Evolutionary conservation across 2,113 vertebrate genomes (phyloP), one percentile per base, ranked within the genome.

Genomic region (Elephantulus edwardii): DNA sequence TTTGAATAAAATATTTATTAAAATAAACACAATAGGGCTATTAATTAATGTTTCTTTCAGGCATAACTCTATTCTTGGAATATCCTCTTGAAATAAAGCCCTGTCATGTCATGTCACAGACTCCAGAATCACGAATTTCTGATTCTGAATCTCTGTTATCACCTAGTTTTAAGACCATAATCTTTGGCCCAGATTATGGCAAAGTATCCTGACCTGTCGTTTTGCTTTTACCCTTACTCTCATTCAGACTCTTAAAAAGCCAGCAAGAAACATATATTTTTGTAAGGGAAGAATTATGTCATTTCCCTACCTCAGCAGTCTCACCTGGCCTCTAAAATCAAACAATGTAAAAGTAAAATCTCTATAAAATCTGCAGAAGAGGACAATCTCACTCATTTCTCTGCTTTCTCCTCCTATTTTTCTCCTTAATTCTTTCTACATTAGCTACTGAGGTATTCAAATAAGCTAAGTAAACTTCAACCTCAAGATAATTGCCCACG

Each of bases 11-110:
- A 78, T 62, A 85, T 38, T 33, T 13, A 64, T 64, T n/a, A 17
- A 16, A 64, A 58, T 28, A 30, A 60, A 60, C 58, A 60, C 8
- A 60, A 6, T 7, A 74, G 19, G 1, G 13, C 13, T 85, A 24
- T 72, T 83, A 30, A 56, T 68, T 66, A 80, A 38, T 60, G 58
- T 81, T 26, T 87, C n/a, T 74, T 91, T 89, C 35, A 91, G 86
- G 75, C 79, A 79, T 62, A 89, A 64, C 9, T 81, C 52, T 92
- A 33, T 89, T 83, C 17, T 62, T 79, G 16, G 11, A 83, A 8
- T 33, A 52, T 11, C 30, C 35, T 56, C 22, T 80, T 76, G 30
- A 89, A 89, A 79, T 20, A 83, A 11, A 17, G 50, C 20, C 58
- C 78, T 64, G 35, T 74, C 40, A 64, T 11, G 79, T 74, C 40